Percentiles rank a stretch among this genome's conserved stretches.
Evolutionary conservation across 2,113 vertebrate species (phyloP).

Genomic region (Mixornis gularis): DNA sequence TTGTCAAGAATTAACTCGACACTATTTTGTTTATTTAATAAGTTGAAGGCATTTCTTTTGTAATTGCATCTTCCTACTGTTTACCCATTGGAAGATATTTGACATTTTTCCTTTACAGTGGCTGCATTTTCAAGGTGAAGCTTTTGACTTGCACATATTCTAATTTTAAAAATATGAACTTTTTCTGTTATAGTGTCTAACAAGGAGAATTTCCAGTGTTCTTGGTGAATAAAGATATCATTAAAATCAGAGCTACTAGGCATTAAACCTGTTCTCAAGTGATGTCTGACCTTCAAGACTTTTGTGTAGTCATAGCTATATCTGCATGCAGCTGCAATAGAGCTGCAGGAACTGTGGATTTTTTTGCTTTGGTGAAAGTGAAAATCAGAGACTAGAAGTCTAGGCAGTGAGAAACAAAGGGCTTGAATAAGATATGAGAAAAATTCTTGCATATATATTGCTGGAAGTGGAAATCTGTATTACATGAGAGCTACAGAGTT

Average conservation of each 20-base stretch:
- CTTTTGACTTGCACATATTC: not conserved
- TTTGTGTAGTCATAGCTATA: not conserved
- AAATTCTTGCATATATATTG: not conserved
- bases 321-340: not conserved
- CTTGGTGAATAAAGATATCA: not conserved
- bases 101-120: not conserved
- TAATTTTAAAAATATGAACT: not conserved
- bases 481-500: not conserved
- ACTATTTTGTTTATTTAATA: not conserved
- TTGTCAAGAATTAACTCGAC: not conserved
- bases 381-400: not conserved
- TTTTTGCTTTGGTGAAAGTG: not conserved
- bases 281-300: conserved; percentile 19
- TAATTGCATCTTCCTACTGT: not conserved
- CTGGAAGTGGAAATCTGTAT: not conserved
- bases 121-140: not conserved
- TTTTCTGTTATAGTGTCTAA: not conserved
- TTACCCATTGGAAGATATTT: not conserved
- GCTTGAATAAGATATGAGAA: conserved; percentile 1
- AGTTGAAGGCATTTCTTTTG: not conserved
- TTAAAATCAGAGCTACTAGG: not conserved
- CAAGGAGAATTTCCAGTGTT: not conserved
- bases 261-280: not conserved
- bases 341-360: rapidly evolving
- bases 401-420: not conserved